Percentiles rank a stretch among this genome's conserved stretches.
These are phyloP conservation scores for Lasioglossum oenotherae DNA, from an alignment of 2,888 invertebrate species.

Conservation along the genomic window DNA sequence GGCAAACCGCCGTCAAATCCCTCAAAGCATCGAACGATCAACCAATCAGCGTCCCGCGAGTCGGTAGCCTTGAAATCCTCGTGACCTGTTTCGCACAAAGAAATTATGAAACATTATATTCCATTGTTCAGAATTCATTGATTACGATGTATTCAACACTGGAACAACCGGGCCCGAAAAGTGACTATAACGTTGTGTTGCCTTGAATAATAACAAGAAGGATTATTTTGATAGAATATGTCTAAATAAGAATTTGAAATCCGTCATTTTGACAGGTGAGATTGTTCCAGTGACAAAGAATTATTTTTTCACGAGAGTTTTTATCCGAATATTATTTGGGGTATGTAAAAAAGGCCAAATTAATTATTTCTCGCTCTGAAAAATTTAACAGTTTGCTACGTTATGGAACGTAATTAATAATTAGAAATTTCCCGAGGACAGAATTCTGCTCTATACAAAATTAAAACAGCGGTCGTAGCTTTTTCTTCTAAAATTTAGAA, in stretches of 20 bases:
- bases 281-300: not conserved
- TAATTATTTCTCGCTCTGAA: not conserved
- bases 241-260: not conserved
- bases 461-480: not conserved
- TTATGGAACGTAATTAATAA: not conserved
- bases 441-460: not conserved
- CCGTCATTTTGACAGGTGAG: not conserved
- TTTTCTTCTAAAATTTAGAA: too few species aligned
- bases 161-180: not conserved
- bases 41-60: constrained; percentile 87
- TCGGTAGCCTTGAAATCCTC: constrained; percentile 79
- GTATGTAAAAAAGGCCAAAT: not conserved
- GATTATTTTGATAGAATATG: not conserved
- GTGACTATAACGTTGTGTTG: not conserved
- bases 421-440: not conserved
- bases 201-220: not conserved
- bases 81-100: constrained; percentile 69
- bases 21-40: constrained; percentile 94
- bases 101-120: not conserved
- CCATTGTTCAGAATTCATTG: not conserved
- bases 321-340: not conserved
- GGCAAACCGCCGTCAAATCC: constrained; percentile 95
- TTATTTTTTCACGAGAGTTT: not conserved
- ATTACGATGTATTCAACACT: not conserved
- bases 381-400: not conserved